Percentiles rank a stretch among this genome's conserved stretches.
phyloP scores from a whole-genome alignment of 2,797 vertebrate genomes.

The Molothrus ater region DNA sequence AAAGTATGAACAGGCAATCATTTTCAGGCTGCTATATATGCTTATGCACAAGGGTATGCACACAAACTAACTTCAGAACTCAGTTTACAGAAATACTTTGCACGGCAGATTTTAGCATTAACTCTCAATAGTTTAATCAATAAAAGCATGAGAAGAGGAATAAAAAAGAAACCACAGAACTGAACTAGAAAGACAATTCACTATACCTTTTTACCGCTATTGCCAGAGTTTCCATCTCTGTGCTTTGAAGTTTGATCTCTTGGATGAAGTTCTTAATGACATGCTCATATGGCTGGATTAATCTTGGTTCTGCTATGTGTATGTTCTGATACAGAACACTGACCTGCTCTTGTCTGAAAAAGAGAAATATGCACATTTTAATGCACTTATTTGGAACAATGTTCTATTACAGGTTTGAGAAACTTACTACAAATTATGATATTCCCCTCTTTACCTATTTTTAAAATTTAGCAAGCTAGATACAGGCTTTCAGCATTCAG shows the following conservation, averaged over 20 bases:
- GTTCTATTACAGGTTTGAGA: not conserved
- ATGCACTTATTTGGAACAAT: not conserved
- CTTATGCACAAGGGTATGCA: not conserved
- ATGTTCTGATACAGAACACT: constrained; percentile 93
- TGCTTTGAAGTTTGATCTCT: constrained; percentile 91
- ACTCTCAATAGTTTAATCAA: not conserved
- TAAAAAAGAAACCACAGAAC: not conserved
- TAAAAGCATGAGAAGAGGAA: not conserved
- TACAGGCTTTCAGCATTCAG: not conserved
- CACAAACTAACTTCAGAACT: not conserved
- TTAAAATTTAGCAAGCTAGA: not conserved
- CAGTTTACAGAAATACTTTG: not conserved
- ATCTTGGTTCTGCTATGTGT: constrained; percentile 87
- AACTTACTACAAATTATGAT: not conserved
- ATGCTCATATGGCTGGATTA: constrained; percentile 89
- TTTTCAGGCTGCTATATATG: not conserved
- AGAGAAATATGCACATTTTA: not conserved
- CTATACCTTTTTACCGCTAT: constrained; percentile 90
- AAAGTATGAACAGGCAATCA: not conserved
- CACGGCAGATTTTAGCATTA: not conserved
- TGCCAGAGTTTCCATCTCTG: constrained; percentile 93
- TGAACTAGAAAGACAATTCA: not conserved
- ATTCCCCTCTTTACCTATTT: not conserved
- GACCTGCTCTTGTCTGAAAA: constrained; percentile 86
- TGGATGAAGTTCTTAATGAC: constrained; percentile 89